Percentiles rank a stretch among this genome's conserved stretches.
phyloP scores from a whole-genome alignment of 1,140 invertebrate species.

The Drosophila nebulosa region DNA sequence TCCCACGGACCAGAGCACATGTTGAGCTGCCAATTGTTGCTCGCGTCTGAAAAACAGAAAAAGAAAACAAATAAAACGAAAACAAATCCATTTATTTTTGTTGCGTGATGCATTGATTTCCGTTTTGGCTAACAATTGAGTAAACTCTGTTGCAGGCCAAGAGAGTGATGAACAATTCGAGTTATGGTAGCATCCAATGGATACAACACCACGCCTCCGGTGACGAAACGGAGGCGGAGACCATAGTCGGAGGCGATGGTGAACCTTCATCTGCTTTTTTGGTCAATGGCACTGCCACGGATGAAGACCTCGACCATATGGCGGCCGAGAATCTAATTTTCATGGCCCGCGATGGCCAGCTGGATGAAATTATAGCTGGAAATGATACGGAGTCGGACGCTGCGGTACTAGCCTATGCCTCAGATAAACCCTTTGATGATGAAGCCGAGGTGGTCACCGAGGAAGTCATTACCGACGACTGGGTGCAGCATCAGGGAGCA shows the following conservation, averaged over 20 bases:
- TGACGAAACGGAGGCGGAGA: slow-evolving; percentile 51
- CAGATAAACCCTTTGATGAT: slow-evolving; percentile 76
- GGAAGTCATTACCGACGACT: slow-evolving; percentile 89
- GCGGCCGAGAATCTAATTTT: slow-evolving; percentile 85
- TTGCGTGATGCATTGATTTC: slow-evolving; percentile 24
- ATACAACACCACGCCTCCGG: slow-evolving; percentile 65
- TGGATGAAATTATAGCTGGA: slow-evolving; percentile 68
- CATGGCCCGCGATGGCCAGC: slow-evolving; percentile 82
- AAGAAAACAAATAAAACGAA: not conserved
- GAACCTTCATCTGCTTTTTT: slow-evolving; percentile 33
- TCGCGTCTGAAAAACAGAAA: slow-evolving; percentile 12
- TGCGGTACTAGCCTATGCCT: slow-evolving; percentile 80
- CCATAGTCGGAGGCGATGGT: slow-evolving; percentile 27
- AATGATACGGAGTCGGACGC: slow-evolving; percentile 64
- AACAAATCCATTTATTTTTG: not conserved
- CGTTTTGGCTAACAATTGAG: slow-evolving; percentile 10
- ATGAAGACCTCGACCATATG: slow-evolving; percentile 82
- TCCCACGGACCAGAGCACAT: slow-evolving; percentile 59
- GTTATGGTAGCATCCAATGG: slow-evolving; percentile 74
- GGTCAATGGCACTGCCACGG: slow-evolving; percentile 34
- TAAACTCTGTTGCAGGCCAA: slow-evolving; percentile 23
- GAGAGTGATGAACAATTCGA: slow-evolving; percentile 64
- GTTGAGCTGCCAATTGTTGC: slow-evolving; percentile 63
- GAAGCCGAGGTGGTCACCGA: slow-evolving; percentile 84
- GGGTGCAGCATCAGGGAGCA: slow-evolving; percentile 86